Evolutionary conservation across 2,113 vertebrate genomes (phyloP).

Genomic region (Gobio gobio): DNA sequence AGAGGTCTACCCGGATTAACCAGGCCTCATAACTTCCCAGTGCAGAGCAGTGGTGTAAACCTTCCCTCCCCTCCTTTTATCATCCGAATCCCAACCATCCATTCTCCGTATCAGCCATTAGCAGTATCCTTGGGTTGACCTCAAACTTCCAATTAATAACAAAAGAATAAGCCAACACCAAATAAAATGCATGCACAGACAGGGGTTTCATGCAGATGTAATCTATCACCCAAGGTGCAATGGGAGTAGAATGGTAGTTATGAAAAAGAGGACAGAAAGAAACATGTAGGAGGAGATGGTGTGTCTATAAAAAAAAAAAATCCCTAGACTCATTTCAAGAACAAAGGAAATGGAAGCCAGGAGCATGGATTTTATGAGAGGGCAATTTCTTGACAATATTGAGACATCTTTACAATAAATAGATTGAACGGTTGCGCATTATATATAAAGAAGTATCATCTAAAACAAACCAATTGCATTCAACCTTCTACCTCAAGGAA

Average conservation of each 20-base stretch:
- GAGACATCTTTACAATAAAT: background rate
- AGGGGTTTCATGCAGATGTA: conserved; percentile 43
- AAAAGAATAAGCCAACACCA: conserved; percentile 62
- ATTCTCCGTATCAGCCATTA: conserved; percentile 48
- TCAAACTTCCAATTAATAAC: conserved; percentile 63
- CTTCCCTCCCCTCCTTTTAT: conserved; percentile 62
- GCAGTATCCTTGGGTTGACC: conserved; percentile 53
- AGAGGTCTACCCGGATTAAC: conserved; percentile 54
- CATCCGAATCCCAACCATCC: conserved; percentile 62
- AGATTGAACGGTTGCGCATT: background rate
- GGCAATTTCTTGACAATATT: background rate
- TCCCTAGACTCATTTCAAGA: background rate
- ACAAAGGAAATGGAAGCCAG: background rate
- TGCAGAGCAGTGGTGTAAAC: conserved; percentile 36
- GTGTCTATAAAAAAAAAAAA: background rate
- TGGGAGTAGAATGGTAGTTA: conserved; percentile 12
- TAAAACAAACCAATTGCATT: too few species aligned
- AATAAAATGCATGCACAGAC: conserved; percentile 59
- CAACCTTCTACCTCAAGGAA: background rate
- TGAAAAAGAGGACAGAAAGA: conserved; percentile 34
- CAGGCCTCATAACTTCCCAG: conserved; percentile 40
- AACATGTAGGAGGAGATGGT: conserved; percentile 8
- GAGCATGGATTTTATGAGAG: background rate
- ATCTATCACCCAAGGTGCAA: conserved; percentile 63
- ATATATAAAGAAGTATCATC: too few species aligned